Base-by-base conservation (phyloP, 2,113 vertebrate species). In the Gasterosteus nipponicus region DNA sequence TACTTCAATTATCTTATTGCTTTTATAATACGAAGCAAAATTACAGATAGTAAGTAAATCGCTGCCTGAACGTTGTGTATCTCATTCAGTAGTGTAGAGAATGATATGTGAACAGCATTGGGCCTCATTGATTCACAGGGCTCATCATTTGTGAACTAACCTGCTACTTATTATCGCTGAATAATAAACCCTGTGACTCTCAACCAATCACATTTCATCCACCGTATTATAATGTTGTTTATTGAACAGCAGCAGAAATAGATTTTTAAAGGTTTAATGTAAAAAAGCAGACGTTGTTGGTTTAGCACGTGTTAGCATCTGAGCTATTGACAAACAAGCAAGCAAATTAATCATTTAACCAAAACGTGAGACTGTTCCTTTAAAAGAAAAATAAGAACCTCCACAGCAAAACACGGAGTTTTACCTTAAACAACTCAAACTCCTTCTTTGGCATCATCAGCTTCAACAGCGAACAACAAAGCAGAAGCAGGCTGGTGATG, bases 381-480 rank as follows among this genome's bases (percentile, higher is more conserved):
- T 80, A 69, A 26, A 18, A 73, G 11, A 31, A 7, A 31, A 29
- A 31, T 1, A 12, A 26, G 26, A 12, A 46, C 29, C 18, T n/a
- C 18, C 79, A 82, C 75, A 76, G 69, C 82, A 80, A 22, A 75
- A 33, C 69, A 77, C 31, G 73, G 5, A 5, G 16, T 0, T 26
- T 93, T 99, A 99, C 97, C 98, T 99, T 98, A 89, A 99, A 98
- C 93, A 98, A 95, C 92, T 98, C 97, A 98, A 99, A 99, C 87
- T 99, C 98, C 96, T 96, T 98, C 94, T 97, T 99, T 96, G 98
- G 97, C 98, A 99, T 99, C 96, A 99, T 96, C 4, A 99, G 96
- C 97, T 99, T 95, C 64, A 49, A 41, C 15, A 1, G 78, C 84
- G 46, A 85, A 74, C 86, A 69, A 91, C 39, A 56, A 62, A 47